Evolutionary conservation across 2,113 vertebrate species (phyloP).

Genomic region (Podarcis muralis): DNA sequence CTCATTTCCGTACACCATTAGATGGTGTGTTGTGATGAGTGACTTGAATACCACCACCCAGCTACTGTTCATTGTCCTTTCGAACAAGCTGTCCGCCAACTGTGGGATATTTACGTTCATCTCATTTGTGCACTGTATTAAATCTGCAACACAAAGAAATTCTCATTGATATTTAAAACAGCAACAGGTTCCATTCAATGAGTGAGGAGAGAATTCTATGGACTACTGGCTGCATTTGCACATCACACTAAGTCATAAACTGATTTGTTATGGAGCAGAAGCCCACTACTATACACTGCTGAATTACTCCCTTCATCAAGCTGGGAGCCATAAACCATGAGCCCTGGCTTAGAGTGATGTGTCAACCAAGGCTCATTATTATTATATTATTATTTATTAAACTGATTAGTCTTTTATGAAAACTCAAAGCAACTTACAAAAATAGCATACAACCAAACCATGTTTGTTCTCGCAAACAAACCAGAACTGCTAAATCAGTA

Average conservation of each 20-base stretch:
- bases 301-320: background rate
- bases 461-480: too few species aligned
- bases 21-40: constrained; percentile 95
- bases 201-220: background rate
- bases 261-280: background rate
- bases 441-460: too few species aligned
- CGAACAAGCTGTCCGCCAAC: constrained; percentile 96
- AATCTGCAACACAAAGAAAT: constrained; percentile 78
- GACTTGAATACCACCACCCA: constrained; percentile 99
- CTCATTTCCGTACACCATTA: constrained; percentile 99
- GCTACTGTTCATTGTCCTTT: constrained; percentile 96
- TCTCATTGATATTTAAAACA: background rate
- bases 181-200: background rate
- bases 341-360: background rate
- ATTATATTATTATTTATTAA: too few species aligned
- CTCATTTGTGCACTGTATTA: constrained; percentile 97
- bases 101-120: constrained; percentile 97
- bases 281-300: background rate
- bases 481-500: too few species aligned
- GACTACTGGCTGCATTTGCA: background rate
- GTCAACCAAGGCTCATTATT: background rate
- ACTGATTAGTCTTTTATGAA: too few species aligned
- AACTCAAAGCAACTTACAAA: too few species aligned
- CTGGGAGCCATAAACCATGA: background rate
- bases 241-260: background rate